Percentiles rank a stretch among this genome's conserved stretches.
Evolutionary conservation across 2,797 vertebrate species (phyloP).

Genomic region (Pangasius mekongensis): DNA sequence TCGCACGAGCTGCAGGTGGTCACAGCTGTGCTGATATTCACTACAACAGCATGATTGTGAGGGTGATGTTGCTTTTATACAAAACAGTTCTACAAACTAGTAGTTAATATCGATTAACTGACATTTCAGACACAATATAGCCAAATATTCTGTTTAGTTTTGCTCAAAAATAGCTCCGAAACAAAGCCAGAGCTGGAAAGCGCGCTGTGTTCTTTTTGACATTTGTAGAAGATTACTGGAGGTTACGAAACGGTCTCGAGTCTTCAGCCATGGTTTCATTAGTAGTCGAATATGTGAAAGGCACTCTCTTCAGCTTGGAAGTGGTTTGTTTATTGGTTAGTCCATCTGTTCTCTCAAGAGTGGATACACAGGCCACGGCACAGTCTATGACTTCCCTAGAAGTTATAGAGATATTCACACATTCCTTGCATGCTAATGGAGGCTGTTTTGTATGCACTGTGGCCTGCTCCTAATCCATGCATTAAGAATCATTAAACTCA

Average conservation of each 20-base stretch:
- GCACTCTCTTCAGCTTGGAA: neutral
- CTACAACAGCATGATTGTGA: neutral
- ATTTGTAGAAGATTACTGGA: neutral
- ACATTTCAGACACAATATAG: neutral
- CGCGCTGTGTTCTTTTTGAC: neutral
- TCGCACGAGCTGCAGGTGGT: neutral
- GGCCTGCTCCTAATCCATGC: neutral
- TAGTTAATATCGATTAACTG: neutral
- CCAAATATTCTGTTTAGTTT: neutral
- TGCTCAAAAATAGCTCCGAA: neutral
- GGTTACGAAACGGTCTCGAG: neutral
- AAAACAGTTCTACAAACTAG: neutral
- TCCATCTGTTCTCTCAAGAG: neutral
- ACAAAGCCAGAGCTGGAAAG: neutral
- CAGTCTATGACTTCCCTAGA: neutral
- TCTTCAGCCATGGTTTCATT: neutral
- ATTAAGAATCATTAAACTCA: neutral
- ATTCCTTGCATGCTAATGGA: neutral
- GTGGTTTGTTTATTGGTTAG: neutral
- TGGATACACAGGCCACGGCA: neutral
- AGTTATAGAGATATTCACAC: neutral
- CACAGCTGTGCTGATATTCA: neutral
- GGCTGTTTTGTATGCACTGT: neutral
- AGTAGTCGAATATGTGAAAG: neutral
- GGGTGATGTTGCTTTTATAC: neutral